Evolutionary conservation across 1,140 invertebrate genomes (phyloP).

Genomic region (Teleopsis dalmanni): DNA sequence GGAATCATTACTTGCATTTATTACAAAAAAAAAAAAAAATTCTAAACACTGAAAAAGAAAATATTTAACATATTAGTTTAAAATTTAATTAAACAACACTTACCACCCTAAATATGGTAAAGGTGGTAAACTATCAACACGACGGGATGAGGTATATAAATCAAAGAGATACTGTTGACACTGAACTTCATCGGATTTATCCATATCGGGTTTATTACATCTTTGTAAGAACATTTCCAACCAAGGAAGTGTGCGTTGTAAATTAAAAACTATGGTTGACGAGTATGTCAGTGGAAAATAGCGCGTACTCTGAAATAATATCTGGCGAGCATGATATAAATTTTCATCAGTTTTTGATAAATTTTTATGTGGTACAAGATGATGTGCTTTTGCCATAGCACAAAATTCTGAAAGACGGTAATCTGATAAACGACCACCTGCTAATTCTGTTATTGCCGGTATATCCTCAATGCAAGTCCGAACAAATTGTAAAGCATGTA

Average conservation of each 20-base stretch:
- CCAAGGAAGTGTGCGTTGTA: constrained; percentile 63
- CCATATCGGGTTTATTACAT: constrained; percentile 75
- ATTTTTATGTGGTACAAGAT: constrained; percentile 60
- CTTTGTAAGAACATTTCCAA: constrained; percentile 72
- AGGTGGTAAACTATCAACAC: constrained; percentile 72
- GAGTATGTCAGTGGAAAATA: constrained; percentile 81
- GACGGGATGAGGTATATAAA: constrained; percentile 72
- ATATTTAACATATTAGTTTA: not conserved
- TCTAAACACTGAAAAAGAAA: not conserved
- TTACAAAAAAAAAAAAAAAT: not conserved
- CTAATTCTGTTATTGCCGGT: constrained; percentile 88
- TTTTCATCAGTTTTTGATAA: constrained; percentile 36
- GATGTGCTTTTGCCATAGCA: constrained; percentile 77
- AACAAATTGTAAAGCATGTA: constrained; percentile 79
- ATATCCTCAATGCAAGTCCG: constrained; percentile 89
- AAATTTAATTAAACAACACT: constrained; percentile 46
- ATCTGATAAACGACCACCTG: constrained; percentile 87
- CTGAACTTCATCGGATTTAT: constrained; percentile 76
- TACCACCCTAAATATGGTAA: constrained; percentile 54
- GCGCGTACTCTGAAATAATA: constrained; percentile 69
- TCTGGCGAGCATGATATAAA: constrained; percentile 56
- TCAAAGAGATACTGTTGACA: constrained; percentile 83
- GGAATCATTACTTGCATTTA: too few species aligned
- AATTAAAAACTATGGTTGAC: constrained; percentile 71
- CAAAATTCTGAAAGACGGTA: constrained; percentile 85